Conservation (phyloP, 2,113 vertebrate species). For the Takifugu bimaculatus region DNA sequence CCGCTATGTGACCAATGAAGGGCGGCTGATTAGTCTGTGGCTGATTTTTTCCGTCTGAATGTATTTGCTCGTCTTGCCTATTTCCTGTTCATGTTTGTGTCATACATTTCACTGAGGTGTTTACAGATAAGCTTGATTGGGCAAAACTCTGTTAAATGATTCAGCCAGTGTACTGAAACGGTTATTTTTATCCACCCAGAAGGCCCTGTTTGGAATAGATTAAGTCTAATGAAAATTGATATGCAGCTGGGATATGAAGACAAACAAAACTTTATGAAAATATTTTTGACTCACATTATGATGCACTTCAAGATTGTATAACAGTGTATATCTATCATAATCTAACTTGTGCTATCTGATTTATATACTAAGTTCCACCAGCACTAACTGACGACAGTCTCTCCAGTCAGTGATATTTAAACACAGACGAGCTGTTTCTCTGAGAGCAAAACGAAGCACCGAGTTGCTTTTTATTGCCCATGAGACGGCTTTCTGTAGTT, state of each 20-base stretch:
- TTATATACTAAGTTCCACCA: neutral
- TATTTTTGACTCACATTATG: no score
- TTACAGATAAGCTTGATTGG: slow-evolving; percentile 42
- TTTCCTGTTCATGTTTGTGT: slow-evolving; percentile 59
- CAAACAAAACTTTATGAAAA: no score
- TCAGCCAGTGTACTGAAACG: neutral
- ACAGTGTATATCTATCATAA: no score
- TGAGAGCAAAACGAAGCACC: slow-evolving; percentile 8
- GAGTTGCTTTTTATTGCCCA: slow-evolving; percentile 8
- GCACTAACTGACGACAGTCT: neutral
- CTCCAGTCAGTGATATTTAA: slow-evolving; percentile 4
- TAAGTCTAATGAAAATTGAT: neutral
- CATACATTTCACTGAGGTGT: slow-evolving; percentile 52
- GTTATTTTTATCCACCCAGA: neutral
- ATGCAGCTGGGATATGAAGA: no score
- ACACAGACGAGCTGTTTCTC: slow-evolving; percentile 2
- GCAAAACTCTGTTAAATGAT: slow-evolving; percentile 25
- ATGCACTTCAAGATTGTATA: no score
- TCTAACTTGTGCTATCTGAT: no score
- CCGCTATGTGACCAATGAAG: slow-evolving; percentile 61
- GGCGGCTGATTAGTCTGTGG: slow-evolving; percentile 74
- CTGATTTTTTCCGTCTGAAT: slow-evolving; percentile 62
- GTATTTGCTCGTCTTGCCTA: slow-evolving; percentile 54
- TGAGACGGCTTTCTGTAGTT: slow-evolving; percentile 6
- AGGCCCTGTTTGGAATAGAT: slow-evolving; percentile 6